Base-by-base conservation (phyloP, 2,888 invertebrate species). In the Branchinecta sandiegonensis region DNA sequence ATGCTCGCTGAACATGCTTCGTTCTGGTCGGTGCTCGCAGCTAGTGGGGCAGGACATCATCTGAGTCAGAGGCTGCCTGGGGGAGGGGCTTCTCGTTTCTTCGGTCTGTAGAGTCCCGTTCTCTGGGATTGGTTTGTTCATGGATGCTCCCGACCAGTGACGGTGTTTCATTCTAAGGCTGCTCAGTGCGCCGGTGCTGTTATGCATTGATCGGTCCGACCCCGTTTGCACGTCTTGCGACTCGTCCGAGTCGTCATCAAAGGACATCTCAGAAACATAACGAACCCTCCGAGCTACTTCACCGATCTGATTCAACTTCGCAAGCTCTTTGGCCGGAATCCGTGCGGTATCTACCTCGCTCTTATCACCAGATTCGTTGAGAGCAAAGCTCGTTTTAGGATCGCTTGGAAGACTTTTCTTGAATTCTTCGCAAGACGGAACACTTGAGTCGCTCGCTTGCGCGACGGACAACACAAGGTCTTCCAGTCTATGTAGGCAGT, bases 261-360 rank as follows among this genome's bases (percentile, higher is more conserved):
- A 56, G 56, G 56, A 56, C 56, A 56, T 56, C 17, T 56, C 56
- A 56, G 56, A 56, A 56, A 56, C 56, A 56, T 56, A 56, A 1
- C 56, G 56, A 17, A 56, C 56, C n/a, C 56, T n/a, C n/a, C 10
- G 56, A 14, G 56, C 56, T 56, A 17, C 56, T 56, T 56, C 56
- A 56, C 14, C n/a, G 17, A 56, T 56, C 10, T 17, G 56, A 17
- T 9, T 56, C 8, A 56, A 17, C 9, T 56, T 56, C 17, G n/a
- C 56, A n/a, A 56, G 17, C 17, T 56, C 56, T 37, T 37, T 37
- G 37, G 37, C 37, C 37, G 37, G 37, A 37, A 37, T 37, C 37
- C 37, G 37, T 14, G 56, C 56, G n/a, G 17, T 17, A 8, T n/a
- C 17, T n/a, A 56, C 56, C 17, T 56, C 14, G 8, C 14, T n/a